Evolutionary conservation across 37 sponge, comb jelly and placozoan species (phyloP), one percentile per base, ranked within the genome.

Genomic region (Halisarca cf. caerulea): DNA sequence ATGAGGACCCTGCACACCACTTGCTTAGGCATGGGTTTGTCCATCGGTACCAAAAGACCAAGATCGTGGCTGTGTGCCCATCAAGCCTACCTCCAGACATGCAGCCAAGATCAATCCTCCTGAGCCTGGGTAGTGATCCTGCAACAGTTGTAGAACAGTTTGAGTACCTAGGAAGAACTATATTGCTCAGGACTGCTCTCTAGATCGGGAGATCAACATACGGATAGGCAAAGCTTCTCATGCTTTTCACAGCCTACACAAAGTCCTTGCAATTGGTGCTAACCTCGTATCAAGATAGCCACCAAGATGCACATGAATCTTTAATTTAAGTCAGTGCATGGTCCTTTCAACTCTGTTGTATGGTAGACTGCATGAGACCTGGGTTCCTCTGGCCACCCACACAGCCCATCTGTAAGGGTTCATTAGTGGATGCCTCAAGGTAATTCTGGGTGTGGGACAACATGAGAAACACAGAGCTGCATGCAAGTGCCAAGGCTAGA

Each of bases 321-420:
- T n/a, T n/a, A n/a, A 0, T 77, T 24, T 5, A 6, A 23, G 1
- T 38, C 78, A 8, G 45, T 77, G 35, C 4, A 7, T 71, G 28
- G 44, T 77, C 25, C 45, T 77, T 6, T 38, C 44, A 23, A 37
- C 45, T 6, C 45, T 77, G 53, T 24, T 77, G 78, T 77, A 77
- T 37, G 78, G 54, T 2, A 17, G n/a, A 2, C n/a, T n/a, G n/a
- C n/a, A n/a, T 3, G 78, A 51, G 28, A 77, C 78, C 1, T 44
- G 53, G 54, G 44, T 37, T 8, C 33, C 69, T 68, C 28, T 27
- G 4, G 2, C 33, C 1, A 4, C 30, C 4, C 28, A 68, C 35
- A 68, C 1, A 1, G 33, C 33, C 1, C 28, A 4, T 1, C 33
- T 68, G 4, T 2, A 68, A 68, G 69, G 28, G 1, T 68, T 68